Evolutionary conservation across 2,797 vertebrate species (phyloP).

Genomic region (Astyanax mexicanus): DNA sequence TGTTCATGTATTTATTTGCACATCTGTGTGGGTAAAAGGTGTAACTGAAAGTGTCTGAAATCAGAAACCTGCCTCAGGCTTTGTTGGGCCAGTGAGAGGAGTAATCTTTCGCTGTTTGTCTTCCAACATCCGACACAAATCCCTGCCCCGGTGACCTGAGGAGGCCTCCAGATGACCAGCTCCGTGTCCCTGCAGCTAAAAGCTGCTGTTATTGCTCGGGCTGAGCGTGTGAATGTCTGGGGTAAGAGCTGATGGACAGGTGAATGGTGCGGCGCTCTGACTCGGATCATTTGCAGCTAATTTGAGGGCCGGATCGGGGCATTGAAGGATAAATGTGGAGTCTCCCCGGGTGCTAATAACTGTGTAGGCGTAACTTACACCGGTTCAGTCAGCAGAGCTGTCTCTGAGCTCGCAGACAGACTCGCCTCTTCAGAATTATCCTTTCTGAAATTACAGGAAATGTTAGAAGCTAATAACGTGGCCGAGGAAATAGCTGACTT

Average conservation of each 20-base stretch:
- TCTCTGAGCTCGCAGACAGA: constrained; percentile 26
- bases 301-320: constrained; percentile 58
- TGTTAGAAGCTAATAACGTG: constrained; percentile 38
- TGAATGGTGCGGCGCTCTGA: constrained; percentile 36
- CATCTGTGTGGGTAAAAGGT: too few species aligned
- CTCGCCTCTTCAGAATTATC: constrained; percentile 26
- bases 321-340: constrained; percentile 57
- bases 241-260: constrained; percentile 65
- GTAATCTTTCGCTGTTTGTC: too few species aligned
- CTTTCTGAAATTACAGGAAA: constrained; percentile 37
- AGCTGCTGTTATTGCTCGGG: constrained; percentile 18
- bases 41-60: constrained; percentile 24
- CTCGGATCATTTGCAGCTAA: constrained; percentile 49
- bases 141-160: constrained; percentile 28
- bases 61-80: constrained; percentile 11
- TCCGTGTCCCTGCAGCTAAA: constrained; percentile 35
- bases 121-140: not conserved
- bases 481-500: constrained; percentile 36
- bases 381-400: constrained; percentile 30
- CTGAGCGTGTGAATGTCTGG: constrained; percentile 55
- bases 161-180: constrained; percentile 39
- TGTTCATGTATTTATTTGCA: too few species aligned
- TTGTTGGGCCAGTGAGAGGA: constrained; percentile 19
- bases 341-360: constrained; percentile 60
- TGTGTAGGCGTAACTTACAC: constrained; percentile 59